A percentile compares a stretch with the other conserved stretches of the same genome.
These are phyloP conservation scores for Ostrea denselamellosa DNA, from an alignment of 1,140 invertebrate species.

Conservation along the genomic window DNA sequence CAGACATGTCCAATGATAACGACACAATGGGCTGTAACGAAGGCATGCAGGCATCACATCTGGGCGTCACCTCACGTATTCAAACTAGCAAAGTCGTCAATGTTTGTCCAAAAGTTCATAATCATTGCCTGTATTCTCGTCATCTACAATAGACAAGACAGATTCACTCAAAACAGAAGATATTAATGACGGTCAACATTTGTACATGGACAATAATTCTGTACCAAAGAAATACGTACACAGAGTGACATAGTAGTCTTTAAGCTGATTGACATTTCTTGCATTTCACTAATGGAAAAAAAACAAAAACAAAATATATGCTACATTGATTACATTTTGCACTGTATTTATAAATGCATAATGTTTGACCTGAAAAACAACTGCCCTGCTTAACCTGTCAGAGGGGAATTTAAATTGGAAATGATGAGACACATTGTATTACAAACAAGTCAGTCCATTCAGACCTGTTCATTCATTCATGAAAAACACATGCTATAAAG, in stretches of 20 bases:
- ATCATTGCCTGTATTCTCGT: constrained; percentile 26
- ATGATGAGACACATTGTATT: not conserved
- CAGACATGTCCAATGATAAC: constrained; percentile 73
- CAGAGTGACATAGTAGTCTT: no score
- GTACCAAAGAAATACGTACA: no score
- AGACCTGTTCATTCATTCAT: constrained; percentile 12
- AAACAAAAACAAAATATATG: no score
- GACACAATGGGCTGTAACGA: constrained; percentile 66
- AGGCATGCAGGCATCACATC: constrained; percentile 68
- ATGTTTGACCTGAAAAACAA: constrained; percentile 2
- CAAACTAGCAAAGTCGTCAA: constrained; percentile 42
- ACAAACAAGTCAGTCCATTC: not conserved
- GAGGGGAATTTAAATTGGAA: constrained; percentile 22
- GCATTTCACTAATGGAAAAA: no score
- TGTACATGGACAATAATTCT: not conserved
- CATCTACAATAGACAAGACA: constrained; percentile 57
- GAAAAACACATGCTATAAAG: not conserved
- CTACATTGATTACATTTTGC: no score
- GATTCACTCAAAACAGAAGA: not conserved
- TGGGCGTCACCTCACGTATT: constrained; percentile 52
- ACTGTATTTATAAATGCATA: not conserved
- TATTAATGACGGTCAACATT: not conserved
- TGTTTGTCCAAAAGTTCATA: not conserved
- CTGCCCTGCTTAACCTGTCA: constrained; percentile 22
- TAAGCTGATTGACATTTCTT: no score